A percentile compares a stretch with the other conserved stretches of the same genome.
These are phyloP conservation scores for Ameiurus melas DNA, from an alignment of 2,113 vertebrate genomes.

Conservation along the genomic window DNA sequence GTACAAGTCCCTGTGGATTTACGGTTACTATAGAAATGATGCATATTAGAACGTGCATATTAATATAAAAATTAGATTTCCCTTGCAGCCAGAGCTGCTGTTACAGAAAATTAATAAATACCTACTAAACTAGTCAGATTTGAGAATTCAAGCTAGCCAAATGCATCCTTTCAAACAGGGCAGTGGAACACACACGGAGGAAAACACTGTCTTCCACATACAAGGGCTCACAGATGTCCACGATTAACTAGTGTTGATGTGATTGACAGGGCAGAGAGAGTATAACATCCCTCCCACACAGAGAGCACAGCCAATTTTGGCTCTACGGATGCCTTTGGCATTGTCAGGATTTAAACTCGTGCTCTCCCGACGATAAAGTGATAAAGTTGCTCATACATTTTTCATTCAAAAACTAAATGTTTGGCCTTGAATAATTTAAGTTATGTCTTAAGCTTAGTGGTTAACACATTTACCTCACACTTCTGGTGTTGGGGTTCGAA, in stretches of 20 bases:
- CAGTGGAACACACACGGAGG: not conserved
- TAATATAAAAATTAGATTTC: no score
- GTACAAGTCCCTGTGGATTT: not conserved
- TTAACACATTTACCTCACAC: no score
- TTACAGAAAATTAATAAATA: not conserved
- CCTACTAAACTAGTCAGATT: not conserved
- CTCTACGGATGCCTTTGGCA: not conserved
- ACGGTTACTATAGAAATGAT: not conserved
- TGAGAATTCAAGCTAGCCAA: not conserved
- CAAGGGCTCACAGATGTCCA: not conserved
- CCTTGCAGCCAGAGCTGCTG: no score
- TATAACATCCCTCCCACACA: no score
- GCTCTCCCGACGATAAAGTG: not conserved
- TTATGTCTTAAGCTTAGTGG: no score
- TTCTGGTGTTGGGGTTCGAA: no score
- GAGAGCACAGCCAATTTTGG: no score
- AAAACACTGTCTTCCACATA: not conserved
- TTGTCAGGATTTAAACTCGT: not conserved
- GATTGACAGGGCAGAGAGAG: not conserved
- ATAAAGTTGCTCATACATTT: not conserved
- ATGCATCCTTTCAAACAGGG: no score
- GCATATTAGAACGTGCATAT: not conserved
- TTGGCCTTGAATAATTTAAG: no score
- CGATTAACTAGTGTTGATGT: not conserved
- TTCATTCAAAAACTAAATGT: not conserved